Base-by-base conservation (phyloP, 1,140 invertebrate genomes). In the Macrotrachela quadricornifera region DNA sequence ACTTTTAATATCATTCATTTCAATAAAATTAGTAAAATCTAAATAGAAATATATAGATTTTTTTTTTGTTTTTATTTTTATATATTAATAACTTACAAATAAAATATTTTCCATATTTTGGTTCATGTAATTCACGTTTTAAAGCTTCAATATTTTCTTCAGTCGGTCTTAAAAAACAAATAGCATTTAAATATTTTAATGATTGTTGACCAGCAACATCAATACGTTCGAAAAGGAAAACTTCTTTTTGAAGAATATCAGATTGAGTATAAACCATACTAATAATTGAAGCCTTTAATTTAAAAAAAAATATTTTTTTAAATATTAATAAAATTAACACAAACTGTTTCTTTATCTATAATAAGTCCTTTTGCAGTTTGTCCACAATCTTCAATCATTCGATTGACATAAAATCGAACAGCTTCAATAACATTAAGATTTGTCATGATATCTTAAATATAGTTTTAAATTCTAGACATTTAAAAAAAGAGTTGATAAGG, bases 11-110 rank as follows among this genome's bases (percentile, higher is more conserved):
- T 96, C 90, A 36, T 86, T 82, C 71, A 92, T 92, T 49, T 87
- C 82, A 60, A 97, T 84, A 15, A 92, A 87, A 67, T 97, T 96
- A 64, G 86, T 94, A 68, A 96, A 96, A 78, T 95, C 85, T 87
- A 49, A 41, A 49, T 18, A 46, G 30, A 14, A 10, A 39, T 13
- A n/a, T 44, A 15, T 37, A 21, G 16, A 36, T 38, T 50, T 38
- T 15, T 39, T 43, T 9, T 18, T 38, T 21, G 21, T 15, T n/a
- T 30, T 8, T 30, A 30, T 30, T 30, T 2, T 30, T 4, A 30
- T 30, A 4, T 4, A n/a, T 13, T 30, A 41, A 44, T 13, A n/a
- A 61, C 81, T 80, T 75, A 90, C 85, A 95, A 61, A 97, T 82
- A 69, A 88, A 95, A 75, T 97, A 99, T 16, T 81, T 77, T 52